These are phyloP conservation scores for Tipula lateralis DNA, from an alignment of 2,888 invertebrate genomes.

Conservation along the genomic window DNA sequence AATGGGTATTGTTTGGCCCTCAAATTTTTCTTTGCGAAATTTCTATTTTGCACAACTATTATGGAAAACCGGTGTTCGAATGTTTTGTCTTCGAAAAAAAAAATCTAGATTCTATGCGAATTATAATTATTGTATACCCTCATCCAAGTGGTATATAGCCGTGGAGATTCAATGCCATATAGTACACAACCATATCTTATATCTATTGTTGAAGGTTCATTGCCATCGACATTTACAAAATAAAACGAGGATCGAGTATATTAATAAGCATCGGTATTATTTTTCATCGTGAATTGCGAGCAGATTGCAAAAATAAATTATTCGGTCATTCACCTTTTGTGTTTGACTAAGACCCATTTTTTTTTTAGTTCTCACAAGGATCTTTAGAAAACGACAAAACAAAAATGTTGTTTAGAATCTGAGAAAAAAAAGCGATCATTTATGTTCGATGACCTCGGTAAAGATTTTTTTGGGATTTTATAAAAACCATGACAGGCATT, in stretches of 20 bases:
- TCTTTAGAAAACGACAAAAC: background rate
- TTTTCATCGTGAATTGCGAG: background rate
- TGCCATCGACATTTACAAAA: background rate
- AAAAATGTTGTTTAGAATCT: background rate
- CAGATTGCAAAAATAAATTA: background rate
- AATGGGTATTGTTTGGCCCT: background rate
- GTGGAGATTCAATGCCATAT: background rate
- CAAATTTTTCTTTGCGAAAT: background rate
- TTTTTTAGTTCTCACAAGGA: background rate
- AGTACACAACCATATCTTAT: background rate
- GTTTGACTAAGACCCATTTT: background rate
- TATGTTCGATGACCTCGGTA: background rate
- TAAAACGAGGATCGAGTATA: background rate
- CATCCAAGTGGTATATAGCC: background rate
- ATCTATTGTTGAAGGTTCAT: background rate
- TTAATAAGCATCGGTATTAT: background rate
- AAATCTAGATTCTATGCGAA: background rate
- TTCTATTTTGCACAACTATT: constrained; percentile 15
- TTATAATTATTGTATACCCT: background rate
- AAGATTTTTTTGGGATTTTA: background rate
- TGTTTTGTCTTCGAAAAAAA: background rate
- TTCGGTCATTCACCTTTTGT: background rate
- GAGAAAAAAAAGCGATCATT: background rate
- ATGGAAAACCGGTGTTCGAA: background rate
- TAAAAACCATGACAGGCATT: background rate